phyloP scores from a whole-genome alignment of 2,113 vertebrate genomes.

The Carassius auratus region DNA sequence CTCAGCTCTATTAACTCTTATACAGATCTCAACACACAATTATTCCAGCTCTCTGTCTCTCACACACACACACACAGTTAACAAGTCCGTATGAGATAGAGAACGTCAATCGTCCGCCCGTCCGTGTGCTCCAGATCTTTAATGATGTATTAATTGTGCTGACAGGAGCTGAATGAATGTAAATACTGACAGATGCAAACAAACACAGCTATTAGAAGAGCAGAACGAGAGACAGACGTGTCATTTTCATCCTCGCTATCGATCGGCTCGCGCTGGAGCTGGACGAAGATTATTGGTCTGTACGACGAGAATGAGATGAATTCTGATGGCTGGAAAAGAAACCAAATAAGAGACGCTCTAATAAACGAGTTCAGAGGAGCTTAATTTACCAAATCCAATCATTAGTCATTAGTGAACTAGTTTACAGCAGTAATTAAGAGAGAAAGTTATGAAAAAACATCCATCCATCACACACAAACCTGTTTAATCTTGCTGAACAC shows the following conservation, averaged over 20 bases:
- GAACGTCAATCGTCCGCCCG: conserved; percentile 54
- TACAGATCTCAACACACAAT: conserved; percentile 69
- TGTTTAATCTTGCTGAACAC: too few species aligned
- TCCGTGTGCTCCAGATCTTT: conserved; percentile 2
- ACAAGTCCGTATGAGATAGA: conserved; percentile 62
- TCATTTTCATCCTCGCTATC: neutral
- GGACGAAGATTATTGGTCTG: neutral
- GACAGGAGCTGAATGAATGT: conserved; percentile 66
- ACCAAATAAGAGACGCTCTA: too few species aligned
- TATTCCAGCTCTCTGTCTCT: conserved; percentile 27
- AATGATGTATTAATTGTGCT: conserved; percentile 64
- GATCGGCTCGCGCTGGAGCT: conserved; percentile 21
- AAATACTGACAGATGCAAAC: conserved; percentile 71
- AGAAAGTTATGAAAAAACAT: neutral
- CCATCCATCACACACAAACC: too few species aligned
- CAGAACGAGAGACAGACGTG: neutral
- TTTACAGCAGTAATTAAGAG: neutral
- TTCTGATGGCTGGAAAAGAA: neutral
- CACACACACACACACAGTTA: conserved; percentile 43
- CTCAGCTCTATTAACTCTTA: conserved; percentile 76
- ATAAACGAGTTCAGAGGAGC: too few species aligned
- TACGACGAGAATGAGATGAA: neutral
- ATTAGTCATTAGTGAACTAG: neutral
- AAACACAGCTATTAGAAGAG: conserved; percentile 64
- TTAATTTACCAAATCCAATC: too few species aligned